Evolutionary conservation across 2,113 vertebrate species (phyloP), one percentile per base, ranked within the genome.

Genomic region (Triplophysa siluroides): DNA sequence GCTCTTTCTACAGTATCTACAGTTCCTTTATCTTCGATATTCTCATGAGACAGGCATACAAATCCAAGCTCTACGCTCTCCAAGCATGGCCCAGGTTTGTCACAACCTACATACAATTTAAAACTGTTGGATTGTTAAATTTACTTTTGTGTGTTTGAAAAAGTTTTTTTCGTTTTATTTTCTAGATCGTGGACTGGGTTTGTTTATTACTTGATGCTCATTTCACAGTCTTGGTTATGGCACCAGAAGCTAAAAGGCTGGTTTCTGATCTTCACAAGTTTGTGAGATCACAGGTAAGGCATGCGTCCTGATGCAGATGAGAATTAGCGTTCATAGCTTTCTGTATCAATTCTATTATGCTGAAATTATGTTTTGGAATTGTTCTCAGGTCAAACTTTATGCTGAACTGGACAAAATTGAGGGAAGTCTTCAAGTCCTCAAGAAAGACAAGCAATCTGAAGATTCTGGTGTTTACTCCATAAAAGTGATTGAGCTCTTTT

Each of bases 101-200:
- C 8, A 26, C 4, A 18, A 14, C 13, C n/a, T 47, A 11, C 41
- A 9, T 54, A 14, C 19, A 43, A 23, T 19, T 5, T 13, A 8
- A 24, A 24, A 61, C 1, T 8, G 24, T 63, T 26, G 10, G 5
- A 29, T 29, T 24, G 26, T 63, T 24, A 2, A 24, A 7, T 61
- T 21, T 9, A 13, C 0, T 2, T 23, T 13, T 63, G 56, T 58
- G 1, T 58, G 61, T 24, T 63, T n/a, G n/a, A n/a, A n/a, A n/a
- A 29, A 63, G 23, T 8, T 26, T 3, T 7, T 81, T 41, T 78
- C 47, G 19, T 0, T 79, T 87, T 71, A 64, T 38, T 16, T 77
- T 87, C 45, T 86, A 99, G 98, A 88, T 99, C 72, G 92, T 98
- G 93, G 97, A 99, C 80, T 99, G 98, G 98, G 93, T 98, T 63